These are phyloP conservation scores for Dromiciops gliroides DNA, from an alignment of 2,113 vertebrate species.

Conservation along the genomic window DNA sequence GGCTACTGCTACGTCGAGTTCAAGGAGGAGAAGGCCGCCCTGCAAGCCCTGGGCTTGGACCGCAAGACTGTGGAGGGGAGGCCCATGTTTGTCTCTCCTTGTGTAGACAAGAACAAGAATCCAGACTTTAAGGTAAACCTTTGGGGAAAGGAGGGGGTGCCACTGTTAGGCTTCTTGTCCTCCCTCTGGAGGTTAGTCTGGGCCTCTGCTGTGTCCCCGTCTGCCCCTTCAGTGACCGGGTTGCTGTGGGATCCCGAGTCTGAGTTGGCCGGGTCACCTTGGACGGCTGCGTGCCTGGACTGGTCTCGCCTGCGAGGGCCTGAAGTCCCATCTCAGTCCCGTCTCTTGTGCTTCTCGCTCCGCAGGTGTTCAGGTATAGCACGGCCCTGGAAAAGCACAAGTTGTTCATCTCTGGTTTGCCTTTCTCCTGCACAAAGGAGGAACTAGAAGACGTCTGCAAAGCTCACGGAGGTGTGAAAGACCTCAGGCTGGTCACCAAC, in stretches of 20 bases:
- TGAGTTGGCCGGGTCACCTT: too few relatives aligned
- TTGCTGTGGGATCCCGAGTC: too few relatives aligned
- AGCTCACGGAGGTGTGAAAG: conserved; percentile 90
- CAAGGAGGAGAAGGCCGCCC: conserved; percentile 83
- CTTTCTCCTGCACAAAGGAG: conserved; percentile 93
- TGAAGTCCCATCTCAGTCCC: not conserved
- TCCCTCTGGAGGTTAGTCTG: not conserved
- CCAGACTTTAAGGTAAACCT: conserved; percentile 94
- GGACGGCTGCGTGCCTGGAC: too few relatives aligned
- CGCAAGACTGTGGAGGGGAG: conserved; percentile 90
- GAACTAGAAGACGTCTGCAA: conserved; percentile 91
- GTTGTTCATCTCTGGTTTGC: conserved; percentile 95
- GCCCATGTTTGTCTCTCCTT: conserved; percentile 97
- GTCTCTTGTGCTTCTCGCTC: not conserved
- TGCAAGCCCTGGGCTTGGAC: conserved; percentile 91
- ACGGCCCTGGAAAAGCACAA: conserved; percentile 95
- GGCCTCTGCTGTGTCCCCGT: too few relatives aligned
- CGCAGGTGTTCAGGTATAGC: conserved; percentile 95
- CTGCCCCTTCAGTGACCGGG: too few relatives aligned
- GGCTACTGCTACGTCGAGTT: conserved; percentile 97
- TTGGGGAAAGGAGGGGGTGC: too few relatives aligned
- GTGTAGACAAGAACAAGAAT: conserved; percentile 96
- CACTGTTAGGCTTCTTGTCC: too few relatives aligned
- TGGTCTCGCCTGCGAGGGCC: too few relatives aligned
- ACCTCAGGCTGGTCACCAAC: conserved; percentile 95